Evolutionary conservation across 2,797 vertebrate genomes (phyloP).

Genomic region (Botia kubotai): DNA sequence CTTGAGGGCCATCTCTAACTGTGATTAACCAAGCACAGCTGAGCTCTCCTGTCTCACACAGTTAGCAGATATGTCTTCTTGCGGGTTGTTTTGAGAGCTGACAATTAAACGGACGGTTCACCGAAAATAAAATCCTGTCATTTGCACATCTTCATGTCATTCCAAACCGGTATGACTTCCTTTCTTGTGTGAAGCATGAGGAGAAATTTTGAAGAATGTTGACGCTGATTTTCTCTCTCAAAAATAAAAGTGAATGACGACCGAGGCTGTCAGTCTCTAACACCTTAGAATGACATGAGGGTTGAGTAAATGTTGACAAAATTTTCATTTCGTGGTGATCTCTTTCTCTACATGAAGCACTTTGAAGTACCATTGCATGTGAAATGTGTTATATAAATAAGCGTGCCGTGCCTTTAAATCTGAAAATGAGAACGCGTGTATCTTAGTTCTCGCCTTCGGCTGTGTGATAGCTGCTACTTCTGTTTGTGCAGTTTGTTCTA

Average conservation of each 20-base stretch:
- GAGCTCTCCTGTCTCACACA: constrained; percentile 31
- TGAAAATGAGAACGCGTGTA: no score
- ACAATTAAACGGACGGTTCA: neutral
- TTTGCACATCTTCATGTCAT: neutral
- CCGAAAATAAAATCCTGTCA: neutral
- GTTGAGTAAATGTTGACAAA: no score
- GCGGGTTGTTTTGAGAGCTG: neutral
- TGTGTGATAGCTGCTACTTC: neutral
- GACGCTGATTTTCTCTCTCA: neutral
- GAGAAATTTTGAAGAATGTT: neutral
- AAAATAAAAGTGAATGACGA: neutral
- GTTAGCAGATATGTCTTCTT: constrained; percentile 10
- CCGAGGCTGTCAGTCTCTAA: neutral
- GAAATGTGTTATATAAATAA: neutral
- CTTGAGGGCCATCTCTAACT: constrained; percentile 31
- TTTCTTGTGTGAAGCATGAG: neutral
- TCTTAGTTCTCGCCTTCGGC: neutral
- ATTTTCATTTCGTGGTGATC: no score
- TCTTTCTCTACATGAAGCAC: neutral
- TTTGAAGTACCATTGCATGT: neutral
- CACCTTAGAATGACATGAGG: no score
- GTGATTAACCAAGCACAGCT: constrained; percentile 45
- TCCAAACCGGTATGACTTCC: neutral
- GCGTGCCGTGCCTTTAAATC: neutral
- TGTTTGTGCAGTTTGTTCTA: constrained; percentile 72